phyloP scores from a whole-genome alignment of 2,113 vertebrate species.

The Datnioides undecimradiatus region DNA sequence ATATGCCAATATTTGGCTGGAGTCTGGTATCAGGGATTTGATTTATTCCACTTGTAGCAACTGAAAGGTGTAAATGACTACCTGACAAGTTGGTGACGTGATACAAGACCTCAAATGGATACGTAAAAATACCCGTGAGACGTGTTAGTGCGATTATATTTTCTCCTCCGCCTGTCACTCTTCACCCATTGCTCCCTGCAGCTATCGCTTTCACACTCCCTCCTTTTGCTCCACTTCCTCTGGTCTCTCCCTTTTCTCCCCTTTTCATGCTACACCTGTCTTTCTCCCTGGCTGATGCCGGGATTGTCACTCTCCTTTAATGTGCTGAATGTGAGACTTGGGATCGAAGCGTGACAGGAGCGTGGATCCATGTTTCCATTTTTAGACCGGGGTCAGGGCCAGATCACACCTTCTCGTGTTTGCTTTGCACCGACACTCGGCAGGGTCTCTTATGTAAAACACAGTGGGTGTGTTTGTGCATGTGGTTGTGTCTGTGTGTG shows the following conservation, averaged over 20 bases:
- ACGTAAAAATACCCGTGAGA: not conserved
- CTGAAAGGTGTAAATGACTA: conserved; percentile 13
- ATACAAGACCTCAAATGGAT: not conserved
- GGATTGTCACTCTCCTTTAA: conserved; percentile 22
- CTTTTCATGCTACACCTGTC: not conserved
- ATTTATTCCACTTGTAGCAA: conserved; percentile 15
- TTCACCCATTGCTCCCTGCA: not conserved
- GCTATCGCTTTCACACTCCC: not conserved
- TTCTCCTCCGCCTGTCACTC: conserved; percentile 10
- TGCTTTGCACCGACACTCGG: conserved; percentile 4
- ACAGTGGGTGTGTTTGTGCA: conserved; percentile 18
- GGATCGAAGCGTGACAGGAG: conserved; percentile 27
- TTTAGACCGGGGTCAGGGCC: conserved; percentile 53
- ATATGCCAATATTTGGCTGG: not conserved
- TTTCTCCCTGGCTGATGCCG: not conserved
- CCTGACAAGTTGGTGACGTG: conserved; percentile 22
- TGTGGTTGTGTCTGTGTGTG: not conserved
- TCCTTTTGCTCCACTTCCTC: not conserved
- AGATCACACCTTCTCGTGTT: conserved; percentile 56
- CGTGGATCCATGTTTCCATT: conserved; percentile 41
- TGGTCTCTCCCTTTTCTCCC: not conserved
- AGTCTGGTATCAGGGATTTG: not conserved
- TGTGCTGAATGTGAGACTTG: conserved; percentile 18
- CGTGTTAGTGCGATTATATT: not conserved
- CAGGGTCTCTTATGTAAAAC: conserved; percentile 31